Evolutionary conservation across 2,113 vertebrate species (phyloP).

Genomic region (Mormyrus iriodes): DNA sequence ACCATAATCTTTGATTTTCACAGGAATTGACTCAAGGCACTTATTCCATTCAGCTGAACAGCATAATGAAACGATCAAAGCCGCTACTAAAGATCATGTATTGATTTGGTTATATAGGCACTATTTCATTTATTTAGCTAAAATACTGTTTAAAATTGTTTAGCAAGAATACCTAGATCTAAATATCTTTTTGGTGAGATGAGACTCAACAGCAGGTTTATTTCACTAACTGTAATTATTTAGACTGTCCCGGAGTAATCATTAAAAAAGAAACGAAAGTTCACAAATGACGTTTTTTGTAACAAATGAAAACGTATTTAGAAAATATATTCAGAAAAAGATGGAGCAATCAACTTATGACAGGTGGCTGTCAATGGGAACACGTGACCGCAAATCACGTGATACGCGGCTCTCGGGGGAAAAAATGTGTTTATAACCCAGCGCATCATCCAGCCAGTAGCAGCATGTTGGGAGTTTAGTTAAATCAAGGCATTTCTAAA

Average conservation of each 20-base stretch:
- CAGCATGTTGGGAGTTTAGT: conserved; percentile 25
- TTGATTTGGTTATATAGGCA: neutral
- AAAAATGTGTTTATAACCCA: neutral
- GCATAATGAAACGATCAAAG: neutral
- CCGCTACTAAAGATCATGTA: neutral
- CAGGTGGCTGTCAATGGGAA: neutral
- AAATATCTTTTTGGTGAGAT: neutral
- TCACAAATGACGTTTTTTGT: neutral
- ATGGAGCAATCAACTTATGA: neutral
- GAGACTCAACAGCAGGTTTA: neutral
- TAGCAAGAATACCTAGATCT: neutral
- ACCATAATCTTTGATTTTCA: neutral
- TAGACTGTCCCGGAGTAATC: neutral
- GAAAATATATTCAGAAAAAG: neutral
- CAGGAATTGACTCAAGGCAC: neutral
- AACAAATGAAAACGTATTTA: neutral
- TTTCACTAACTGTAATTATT: neutral
- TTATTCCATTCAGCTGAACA: neutral
- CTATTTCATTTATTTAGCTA: neutral
- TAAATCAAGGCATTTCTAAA: neutral
- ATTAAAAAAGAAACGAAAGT: neutral
- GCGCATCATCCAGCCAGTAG: neutral
- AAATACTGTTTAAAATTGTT: neutral
- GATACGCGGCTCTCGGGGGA: conserved; percentile 35
- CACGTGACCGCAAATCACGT: conserved; percentile 48